A percentile compares a stretch with the other conserved stretches of the same genome.
Conservation (phyloP, 2,797 vertebrate genomes). For the Darevskia mixta region DNA sequence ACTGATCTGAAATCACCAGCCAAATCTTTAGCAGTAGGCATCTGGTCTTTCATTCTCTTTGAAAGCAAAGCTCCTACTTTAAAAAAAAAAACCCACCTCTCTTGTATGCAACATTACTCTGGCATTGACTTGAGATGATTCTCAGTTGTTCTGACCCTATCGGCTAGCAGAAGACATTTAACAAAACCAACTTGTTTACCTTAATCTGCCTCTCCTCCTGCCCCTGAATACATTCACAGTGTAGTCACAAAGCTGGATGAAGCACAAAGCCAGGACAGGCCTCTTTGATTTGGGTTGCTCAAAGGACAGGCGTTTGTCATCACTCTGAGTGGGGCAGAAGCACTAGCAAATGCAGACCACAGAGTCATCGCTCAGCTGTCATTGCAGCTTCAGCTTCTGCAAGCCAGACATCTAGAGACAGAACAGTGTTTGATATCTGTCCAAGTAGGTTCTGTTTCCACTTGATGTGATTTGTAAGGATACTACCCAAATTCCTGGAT, state of each 20-base stretch:
- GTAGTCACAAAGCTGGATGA: not conserved
- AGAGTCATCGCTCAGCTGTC: conserved; percentile 32
- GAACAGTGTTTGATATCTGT: conserved; percentile 37
- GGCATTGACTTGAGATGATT: not conserved
- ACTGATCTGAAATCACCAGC: not conserved
- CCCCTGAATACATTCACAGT: not conserved
- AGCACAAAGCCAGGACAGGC: conserved; percentile 7
- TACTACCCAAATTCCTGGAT: conserved; percentile 12
- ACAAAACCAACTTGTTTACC: conserved; percentile 19
- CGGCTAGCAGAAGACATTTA: not conserved
- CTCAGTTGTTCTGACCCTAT: not conserved
- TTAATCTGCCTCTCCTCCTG: not conserved
- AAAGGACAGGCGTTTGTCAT: conserved; percentile 32
- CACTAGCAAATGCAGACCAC: conserved; percentile 26
- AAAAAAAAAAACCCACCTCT: not conserved
- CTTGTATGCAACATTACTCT: not conserved
- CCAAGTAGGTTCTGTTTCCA: conserved; percentile 33
- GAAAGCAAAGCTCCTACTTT: not conserved
- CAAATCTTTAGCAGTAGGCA: not conserved
- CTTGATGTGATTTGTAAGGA: conserved; percentile 24
- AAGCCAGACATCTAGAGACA: conserved; percentile 27
- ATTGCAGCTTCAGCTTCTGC: conserved; percentile 9
- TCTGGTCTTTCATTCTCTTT: not conserved
- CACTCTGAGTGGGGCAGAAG: conserved; percentile 30
- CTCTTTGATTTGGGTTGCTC: conserved; percentile 40